Evolutionary conservation across 2,113 vertebrate genomes (phyloP).

Genomic region (Chloroceryle aenea): DNA sequence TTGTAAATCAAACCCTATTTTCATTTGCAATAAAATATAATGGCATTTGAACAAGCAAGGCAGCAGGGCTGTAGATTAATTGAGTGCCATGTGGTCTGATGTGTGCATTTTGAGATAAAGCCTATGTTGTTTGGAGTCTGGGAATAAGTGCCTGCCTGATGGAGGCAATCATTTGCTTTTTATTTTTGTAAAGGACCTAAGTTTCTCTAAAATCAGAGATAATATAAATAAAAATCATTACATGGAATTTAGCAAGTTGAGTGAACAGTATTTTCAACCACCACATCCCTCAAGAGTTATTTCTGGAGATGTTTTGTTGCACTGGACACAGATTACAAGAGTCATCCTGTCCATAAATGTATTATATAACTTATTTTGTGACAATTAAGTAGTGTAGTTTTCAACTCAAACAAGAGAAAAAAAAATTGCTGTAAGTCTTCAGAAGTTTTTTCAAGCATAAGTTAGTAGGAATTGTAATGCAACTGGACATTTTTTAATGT

Average conservation of each 20-base stretch:
- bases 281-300: not conserved
- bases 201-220: not conserved
- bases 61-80: not conserved
- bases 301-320: not conserved
- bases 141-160: not conserved
- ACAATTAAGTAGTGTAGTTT: not conserved
- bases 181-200: not conserved
- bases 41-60: slow-evolving; percentile 6
- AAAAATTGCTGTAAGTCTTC: not conserved
- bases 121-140: not conserved
- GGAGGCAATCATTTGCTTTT: not conserved
- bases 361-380: not conserved
- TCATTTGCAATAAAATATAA: slow-evolving; percentile 42
- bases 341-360: not conserved
- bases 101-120: not conserved
- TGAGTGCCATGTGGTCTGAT: not conserved
- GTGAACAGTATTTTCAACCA: not conserved
- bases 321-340: not conserved
- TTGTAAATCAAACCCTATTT: slow-evolving; percentile 49
- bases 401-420: not conserved
- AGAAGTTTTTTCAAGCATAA: not conserved
- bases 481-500: not conserved
- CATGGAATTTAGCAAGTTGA: not conserved
- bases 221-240: not conserved
- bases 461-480: not conserved